Evolutionary conservation across 2,797 vertebrate genomes (phyloP).

Genomic region (Chloroceryle amazona): DNA sequence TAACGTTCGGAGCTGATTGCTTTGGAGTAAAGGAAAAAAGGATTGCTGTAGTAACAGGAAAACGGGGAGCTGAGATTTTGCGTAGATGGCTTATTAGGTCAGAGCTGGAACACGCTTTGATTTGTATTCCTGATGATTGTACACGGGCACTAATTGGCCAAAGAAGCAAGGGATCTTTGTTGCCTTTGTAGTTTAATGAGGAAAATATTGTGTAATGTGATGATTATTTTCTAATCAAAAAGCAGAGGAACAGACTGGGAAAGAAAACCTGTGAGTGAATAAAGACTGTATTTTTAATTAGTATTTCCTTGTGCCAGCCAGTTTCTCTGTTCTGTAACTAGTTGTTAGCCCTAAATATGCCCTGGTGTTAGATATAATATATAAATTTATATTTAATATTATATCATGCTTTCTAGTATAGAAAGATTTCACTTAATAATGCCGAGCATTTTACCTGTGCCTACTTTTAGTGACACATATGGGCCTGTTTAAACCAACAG

Average conservation of each 20-base stretch:
- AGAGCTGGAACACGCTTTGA: slow-evolving; percentile 25
- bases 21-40: background rate
- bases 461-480: background rate
- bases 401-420: background rate
- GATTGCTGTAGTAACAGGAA: background rate
- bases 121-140: slow-evolving; percentile 62
- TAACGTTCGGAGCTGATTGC: background rate
- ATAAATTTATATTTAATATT: background rate
- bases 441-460: background rate
- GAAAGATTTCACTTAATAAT: background rate
- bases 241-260: background rate
- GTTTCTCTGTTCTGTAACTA: background rate
- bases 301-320: background rate
- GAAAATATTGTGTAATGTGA: slow-evolving; percentile 41
- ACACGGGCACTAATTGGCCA: slow-evolving; percentile 22
- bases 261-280: slow-evolving; percentile 17
- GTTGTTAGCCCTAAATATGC: background rate
- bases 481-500: background rate
- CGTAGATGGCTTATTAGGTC: slow-evolving; percentile 21
- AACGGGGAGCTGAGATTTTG: background rate
- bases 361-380: background rate
- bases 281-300: slow-evolving; percentile 36
- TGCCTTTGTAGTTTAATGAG: slow-evolving; percentile 17
- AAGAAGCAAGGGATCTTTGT: slow-evolving; percentile 36
- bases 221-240: slow-evolving; percentile 53